Base-by-base conservation (phyloP, 2,797 vertebrate species). In the Enteromius thamalakanensis region DNA sequence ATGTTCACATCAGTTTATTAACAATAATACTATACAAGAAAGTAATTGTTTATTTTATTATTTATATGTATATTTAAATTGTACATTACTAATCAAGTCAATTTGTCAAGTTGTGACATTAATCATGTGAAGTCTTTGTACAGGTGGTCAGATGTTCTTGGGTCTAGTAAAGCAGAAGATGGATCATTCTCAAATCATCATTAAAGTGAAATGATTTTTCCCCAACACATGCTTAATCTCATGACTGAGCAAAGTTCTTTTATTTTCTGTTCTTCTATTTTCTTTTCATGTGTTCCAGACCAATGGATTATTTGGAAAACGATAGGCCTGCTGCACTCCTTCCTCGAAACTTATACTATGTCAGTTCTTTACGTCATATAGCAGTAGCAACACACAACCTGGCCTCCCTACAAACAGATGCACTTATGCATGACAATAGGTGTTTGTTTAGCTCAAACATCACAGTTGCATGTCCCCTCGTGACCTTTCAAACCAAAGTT, bases 221-320 rank as follows among this genome's bases (percentile, higher is more conserved):
- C 32, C 14, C 53, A 60, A 11, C 23, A 77, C 76, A 64, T 77
- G 76, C 40, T 64, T 21, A 47, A 64, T 64, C 58, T 64, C 17
- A 64, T 77, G 76, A 80, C 49, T 15, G 34, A 60, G 23, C 67
- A 29, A 42, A 53, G 74, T 87, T 81, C 67, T 78, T 34, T 58
- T 32, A 6, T 69, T 79, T 76, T 79, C 58, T 37, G 67, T 87
- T 84, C n/a, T 14, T 45, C 40, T 42, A 42, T 42, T 47, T 47
- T 80, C 2, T 45, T 67, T 75, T 26, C 37, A 82, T 82, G 71
- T 42, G 49, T 55, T 53, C 79, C 60, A 14, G 29, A 47, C 58
- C 82, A 68, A 19, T 58, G 80, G 85, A 86, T 83, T 85, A 49
- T 74, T 65, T 32, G 47, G 40, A 80, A 81, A 76, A 78, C 1